phyloP scores from a whole-genome alignment of 2,888 invertebrate species.

The Cephus sareptanus region DNA sequence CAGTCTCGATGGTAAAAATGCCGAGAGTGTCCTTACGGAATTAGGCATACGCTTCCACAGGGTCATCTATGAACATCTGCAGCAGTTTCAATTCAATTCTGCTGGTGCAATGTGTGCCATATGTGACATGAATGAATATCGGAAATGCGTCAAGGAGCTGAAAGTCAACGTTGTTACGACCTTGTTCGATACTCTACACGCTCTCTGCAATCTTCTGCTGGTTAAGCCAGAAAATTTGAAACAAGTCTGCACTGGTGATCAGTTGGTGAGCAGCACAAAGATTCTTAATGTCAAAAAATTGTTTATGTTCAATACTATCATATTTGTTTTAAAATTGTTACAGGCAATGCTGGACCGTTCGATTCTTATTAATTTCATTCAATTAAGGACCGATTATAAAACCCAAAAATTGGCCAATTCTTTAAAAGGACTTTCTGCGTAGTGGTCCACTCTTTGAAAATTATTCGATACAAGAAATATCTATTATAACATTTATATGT shows the following conservation, averaged over 20 bases:
- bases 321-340: slow-evolving; percentile 57
- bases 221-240: slow-evolving; percentile 96
- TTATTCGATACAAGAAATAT: background rate
- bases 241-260: slow-evolving; percentile 94
- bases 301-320: background rate
- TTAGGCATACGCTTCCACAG: slow-evolving; percentile 93
- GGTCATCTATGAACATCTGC: slow-evolving; percentile 93
- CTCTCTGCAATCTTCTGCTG: slow-evolving; percentile 93
- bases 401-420: slow-evolving; percentile 80
- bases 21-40: slow-evolving; percentile 86
- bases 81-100: slow-evolving; percentile 94
- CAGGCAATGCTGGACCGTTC: slow-evolving; percentile 92
- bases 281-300: slow-evolving; percentile 10
- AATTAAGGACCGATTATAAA: slow-evolving; percentile 93
- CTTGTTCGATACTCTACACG: slow-evolving; percentile 95
- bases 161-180: slow-evolving; percentile 83
- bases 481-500: background rate
- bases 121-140: slow-evolving; percentile 97
- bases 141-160: slow-evolving; percentile 86
- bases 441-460: slow-evolving; percentile 18
- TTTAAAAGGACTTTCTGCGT: slow-evolving; percentile 64
- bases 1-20: slow-evolving; percentile 92
- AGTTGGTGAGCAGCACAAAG: slow-evolving; percentile 76
- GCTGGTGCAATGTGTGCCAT: slow-evolving; percentile 98
- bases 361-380: slow-evolving; percentile 92